Conservation (phyloP, 2,113 vertebrate species). For the Oenanthe melanoleuca region DNA sequence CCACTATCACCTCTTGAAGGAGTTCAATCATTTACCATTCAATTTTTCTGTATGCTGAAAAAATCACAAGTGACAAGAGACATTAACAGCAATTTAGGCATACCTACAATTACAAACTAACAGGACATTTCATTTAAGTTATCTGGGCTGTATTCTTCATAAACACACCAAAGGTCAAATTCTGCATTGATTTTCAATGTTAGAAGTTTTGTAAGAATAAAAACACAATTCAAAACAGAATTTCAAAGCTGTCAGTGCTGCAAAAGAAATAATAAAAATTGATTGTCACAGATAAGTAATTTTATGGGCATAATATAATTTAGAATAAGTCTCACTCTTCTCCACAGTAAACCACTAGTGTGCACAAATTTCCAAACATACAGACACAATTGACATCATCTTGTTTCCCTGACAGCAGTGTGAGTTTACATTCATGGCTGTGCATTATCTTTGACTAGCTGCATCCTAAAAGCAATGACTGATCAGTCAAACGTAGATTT, state of each 20-base stretch:
- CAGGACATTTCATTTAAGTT: background rate
- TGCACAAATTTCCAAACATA: background rate
- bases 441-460: background rate
- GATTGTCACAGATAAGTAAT: background rate
- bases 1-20: background rate
- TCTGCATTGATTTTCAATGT: background rate
- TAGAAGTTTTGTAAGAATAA: background rate
- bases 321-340: background rate
- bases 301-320: background rate
- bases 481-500: background rate
- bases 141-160: background rate
- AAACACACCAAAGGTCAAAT: background rate
- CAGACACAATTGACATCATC: background rate
- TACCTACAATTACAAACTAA: background rate
- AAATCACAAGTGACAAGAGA: background rate
- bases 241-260: background rate
- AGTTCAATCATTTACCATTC: background rate
- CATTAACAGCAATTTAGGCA: background rate
- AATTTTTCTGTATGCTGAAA: background rate
- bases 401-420: background rate
- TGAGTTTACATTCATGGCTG: background rate
- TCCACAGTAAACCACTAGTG: background rate
- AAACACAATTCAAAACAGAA: background rate
- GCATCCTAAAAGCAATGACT: background rate
- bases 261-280: background rate